A percentile compares a stretch with the other conserved stretches of the same genome.
These are phyloP conservation scores for Channallabes apus DNA, from an alignment of 2,797 vertebrate species.

Conservation along the genomic window DNA sequence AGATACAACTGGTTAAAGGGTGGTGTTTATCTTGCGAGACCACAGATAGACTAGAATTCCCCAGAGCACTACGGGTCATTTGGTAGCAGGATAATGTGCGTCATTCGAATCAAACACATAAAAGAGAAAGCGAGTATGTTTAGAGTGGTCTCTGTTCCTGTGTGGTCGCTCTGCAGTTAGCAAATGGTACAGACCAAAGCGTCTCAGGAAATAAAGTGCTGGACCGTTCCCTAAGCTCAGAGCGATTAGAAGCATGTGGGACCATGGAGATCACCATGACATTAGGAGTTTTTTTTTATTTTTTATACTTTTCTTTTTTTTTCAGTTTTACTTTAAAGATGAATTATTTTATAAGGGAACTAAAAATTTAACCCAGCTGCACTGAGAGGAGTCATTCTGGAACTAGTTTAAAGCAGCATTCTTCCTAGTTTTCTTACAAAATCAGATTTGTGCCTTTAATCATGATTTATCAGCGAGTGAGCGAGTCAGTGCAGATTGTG, in stretches of 20 bases:
- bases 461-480: not conserved
- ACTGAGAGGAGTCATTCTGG: not conserved
- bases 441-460: not conserved
- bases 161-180: constrained; percentile 52
- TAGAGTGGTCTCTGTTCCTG: constrained; percentile 49
- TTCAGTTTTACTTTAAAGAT: not conserved
- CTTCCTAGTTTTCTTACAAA: not conserved
- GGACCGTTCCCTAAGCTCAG: constrained; percentile 22
- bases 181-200: constrained; percentile 32
- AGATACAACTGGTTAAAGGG: not conserved
- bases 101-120: constrained; percentile 44
- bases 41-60: constrained; percentile 18
- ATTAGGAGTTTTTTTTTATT: not conserved
- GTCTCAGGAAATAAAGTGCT: constrained; percentile 42
- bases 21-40: not conserved
- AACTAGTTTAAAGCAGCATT: not conserved
- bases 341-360: not conserved
- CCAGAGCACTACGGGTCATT: constrained; percentile 12
- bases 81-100: not conserved
- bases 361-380: not conserved
- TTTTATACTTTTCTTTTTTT: not conserved
- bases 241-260: constrained; percentile 19
- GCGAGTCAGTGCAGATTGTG: not conserved
- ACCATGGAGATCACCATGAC: not conserved
- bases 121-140: constrained; percentile 53